A percentile compares a stretch with the other conserved stretches of the same genome.
These are phyloP conservation scores for Andricus quercusramuli DNA, from an alignment of 2,888 invertebrate genomes.

Conservation along the genomic window DNA sequence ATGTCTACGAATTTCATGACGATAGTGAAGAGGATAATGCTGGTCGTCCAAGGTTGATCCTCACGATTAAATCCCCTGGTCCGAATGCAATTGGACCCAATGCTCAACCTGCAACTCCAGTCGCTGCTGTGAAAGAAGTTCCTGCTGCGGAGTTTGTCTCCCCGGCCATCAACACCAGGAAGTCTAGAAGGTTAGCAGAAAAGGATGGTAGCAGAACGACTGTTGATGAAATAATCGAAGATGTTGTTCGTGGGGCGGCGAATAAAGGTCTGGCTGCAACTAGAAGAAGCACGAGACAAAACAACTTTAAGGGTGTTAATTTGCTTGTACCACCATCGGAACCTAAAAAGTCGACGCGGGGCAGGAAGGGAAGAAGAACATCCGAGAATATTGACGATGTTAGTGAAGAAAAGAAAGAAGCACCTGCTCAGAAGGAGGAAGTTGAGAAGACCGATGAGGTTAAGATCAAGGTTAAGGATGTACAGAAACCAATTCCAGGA, in stretches of 20 bases:
- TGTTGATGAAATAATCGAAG: slow-evolving; percentile 93
- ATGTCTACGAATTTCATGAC: slow-evolving; percentile 94
- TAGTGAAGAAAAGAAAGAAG: slow-evolving; percentile 80
- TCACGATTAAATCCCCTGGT: slow-evolving; percentile 89
- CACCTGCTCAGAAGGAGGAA: slow-evolving; percentile 27
- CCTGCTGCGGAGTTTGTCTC: slow-evolving; percentile 83
- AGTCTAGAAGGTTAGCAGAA: slow-evolving; percentile 89
- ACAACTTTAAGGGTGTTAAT: slow-evolving; percentile 70
- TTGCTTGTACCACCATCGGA: slow-evolving; percentile 61
- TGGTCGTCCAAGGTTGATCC: slow-evolving; percentile 86
- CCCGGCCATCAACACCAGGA: slow-evolving; percentile 83
- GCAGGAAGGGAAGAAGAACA: slow-evolving; percentile 82
- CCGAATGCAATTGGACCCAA: slow-evolving; percentile 72
- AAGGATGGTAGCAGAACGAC: slow-evolving; percentile 88
- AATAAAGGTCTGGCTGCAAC: slow-evolving; percentile 77
- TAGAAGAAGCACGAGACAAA: slow-evolving; percentile 82
- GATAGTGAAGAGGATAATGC: slow-evolving; percentile 88
- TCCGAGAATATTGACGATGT: slow-evolving; percentile 85
- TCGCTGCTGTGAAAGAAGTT: slow-evolving; percentile 79
- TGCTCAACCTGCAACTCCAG: slow-evolving; percentile 75
- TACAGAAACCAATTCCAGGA: slow-evolving; percentile 53
- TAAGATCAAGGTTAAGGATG: slow-evolving; percentile 62
- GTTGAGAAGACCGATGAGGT: slow-evolving; percentile 56
- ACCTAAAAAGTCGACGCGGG: slow-evolving; percentile 83
- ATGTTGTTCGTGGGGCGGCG: slow-evolving; percentile 87